Base-by-base conservation (phyloP, 2,888 invertebrate species). In the Matsumyia berberina region DNA sequence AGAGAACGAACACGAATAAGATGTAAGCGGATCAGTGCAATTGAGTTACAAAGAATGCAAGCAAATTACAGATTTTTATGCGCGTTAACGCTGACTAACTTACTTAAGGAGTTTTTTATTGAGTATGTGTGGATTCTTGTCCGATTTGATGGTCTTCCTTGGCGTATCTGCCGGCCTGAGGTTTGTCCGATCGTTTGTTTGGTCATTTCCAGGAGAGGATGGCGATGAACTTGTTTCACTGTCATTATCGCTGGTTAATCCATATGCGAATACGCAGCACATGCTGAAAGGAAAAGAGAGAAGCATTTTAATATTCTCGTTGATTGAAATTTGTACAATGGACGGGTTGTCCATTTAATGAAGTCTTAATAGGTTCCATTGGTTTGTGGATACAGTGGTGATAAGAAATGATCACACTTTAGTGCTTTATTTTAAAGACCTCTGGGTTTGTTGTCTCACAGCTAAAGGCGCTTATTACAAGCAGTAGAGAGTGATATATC, bases 101-200 rank as follows among this genome's bases (percentile, higher is more conserved):
- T 87, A 91, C 91, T 88, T 91, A 70, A 91, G 88, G 82, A 91
- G 80, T 87, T 90, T 91, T 87, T 90, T 91, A 88, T 91, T 91
- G 79, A 89, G 88, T 29, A 89, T 88, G 74, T 91, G 91, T 24
- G 89, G 87, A 76, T 88, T 88, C 88, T 90, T 88, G 73, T 88
- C 33, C 33, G 66, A 64, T 83, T 83, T 78, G 9, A 67, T 74
- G 53, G 64, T 31, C 33, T 53, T 60, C 79, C 44, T 53, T 77
- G 62, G 46, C 60, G 70, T 35, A 19, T 39, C 35, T 46, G 19
- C 44, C 15, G 42, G 29, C 31, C 37, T 31, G 1, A 42, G 51
- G 58, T 79, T 24, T 4, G 79, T 66, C 72, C 73, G 24, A 24
- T 24, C 12, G 53, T 76, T 86, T 66, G 72, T 67, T 74, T 86